Evolutionary conservation across 1,140 invertebrate species (phyloP), one percentile per base, ranked within the genome.

Genomic region (Oreohelix idahoensis): DNA sequence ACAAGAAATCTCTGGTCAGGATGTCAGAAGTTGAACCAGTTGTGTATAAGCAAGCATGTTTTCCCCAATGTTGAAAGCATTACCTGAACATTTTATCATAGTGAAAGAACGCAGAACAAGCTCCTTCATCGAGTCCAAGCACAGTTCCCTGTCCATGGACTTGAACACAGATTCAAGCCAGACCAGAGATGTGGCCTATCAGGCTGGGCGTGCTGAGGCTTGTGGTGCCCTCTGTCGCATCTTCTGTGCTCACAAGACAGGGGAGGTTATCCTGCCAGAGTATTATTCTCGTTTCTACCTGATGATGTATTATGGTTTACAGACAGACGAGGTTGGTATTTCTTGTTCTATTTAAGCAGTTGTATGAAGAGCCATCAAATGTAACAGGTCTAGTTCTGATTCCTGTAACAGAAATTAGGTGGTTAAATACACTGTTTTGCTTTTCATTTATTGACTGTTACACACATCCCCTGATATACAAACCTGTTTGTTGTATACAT

Each of bases 261-360:
- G 96, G 49, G 98, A 99, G 93, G 96, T 97, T 89, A 97, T 99
- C 84, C 93, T 98, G 29, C 96, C 97, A 4, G 95, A 97, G 2
- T 99, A 99, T 93, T 94, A 99, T 86, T 96, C 98, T 0, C 94
- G 98, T 84, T 99, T 99, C 93, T 99, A 99, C 93, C 95, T 97
- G 88, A 96, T 97, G 17, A 93, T 99, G 85, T 95, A 96, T 86
- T 96, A 97, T 91, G 98, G 97, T 17, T 94, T 99, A 8, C 95
- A 96, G 90, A 90, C 87, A 42, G 88, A 95, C 94, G 89, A 90
- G 84, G 53, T 79, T 79, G n/a, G n/a, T 26, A n/a, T n/a, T n/a
- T n/a, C n/a, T n/a, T n/a, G n/a, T n/a, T n/a, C n/a, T n/a, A n/a
- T n/a, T n/a, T n/a, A n/a, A n/a, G n/a, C n/a, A n/a, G n/a, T n/a